Evolutionary conservation across 2,888 invertebrate genomes (phyloP).

Genomic region (Cerastoderma edule): DNA sequence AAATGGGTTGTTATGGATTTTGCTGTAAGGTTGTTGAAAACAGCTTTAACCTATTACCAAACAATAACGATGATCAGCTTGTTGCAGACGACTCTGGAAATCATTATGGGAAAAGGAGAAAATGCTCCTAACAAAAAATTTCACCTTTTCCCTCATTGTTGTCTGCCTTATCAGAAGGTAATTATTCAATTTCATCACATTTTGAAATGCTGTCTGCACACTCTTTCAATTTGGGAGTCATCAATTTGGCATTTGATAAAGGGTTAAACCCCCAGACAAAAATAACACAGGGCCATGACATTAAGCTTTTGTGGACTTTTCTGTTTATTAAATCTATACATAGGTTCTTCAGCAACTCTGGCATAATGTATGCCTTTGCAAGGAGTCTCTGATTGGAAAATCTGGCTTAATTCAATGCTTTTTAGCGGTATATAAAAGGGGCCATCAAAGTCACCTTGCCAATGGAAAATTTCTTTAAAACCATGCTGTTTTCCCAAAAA

Average conservation of each 20-base stretch:
- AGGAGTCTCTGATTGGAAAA: too few species aligned
- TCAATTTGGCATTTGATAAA: background rate
- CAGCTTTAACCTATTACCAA: background rate
- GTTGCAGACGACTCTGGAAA: background rate
- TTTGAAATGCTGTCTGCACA: background rate
- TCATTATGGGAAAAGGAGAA: constrained; percentile 9
- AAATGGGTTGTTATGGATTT: background rate
- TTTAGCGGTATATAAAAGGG: too few species aligned
- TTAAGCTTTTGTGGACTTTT: too few species aligned
- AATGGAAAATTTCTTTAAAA: too few species aligned
- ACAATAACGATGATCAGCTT: background rate
- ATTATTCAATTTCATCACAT: background rate
- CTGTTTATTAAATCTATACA: too few species aligned
- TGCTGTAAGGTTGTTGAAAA: background rate
- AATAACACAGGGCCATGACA: too few species aligned
- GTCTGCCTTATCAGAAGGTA: background rate
- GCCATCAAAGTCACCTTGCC: too few species aligned
- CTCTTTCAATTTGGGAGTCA: background rate
- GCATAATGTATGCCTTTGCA: too few species aligned
- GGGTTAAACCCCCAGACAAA: too few species aligned
- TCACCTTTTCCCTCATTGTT: background rate
- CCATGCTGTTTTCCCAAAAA: too few species aligned
- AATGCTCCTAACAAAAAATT: background rate
- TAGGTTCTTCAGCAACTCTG: too few species aligned
- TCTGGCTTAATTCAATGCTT: too few species aligned